Percentiles rank a stretch among this genome's conserved stretches.
Conservation (phyloP, 1,140 invertebrate genomes). For the Bombus ignitus region DNA sequence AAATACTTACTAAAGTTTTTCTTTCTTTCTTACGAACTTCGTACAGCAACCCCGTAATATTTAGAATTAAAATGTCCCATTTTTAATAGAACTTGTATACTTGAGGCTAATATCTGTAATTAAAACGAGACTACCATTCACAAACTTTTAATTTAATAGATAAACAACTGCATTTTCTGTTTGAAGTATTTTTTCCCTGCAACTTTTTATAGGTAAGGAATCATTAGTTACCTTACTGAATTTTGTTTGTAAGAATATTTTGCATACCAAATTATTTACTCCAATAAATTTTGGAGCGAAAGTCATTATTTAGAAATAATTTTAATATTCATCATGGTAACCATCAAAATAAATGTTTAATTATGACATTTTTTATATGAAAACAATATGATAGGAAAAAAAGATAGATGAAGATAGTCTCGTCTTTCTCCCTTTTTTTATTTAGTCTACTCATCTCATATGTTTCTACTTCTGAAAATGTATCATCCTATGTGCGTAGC, state of each 20-base stretch:
- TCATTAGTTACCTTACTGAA: neutral
- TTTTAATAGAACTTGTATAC: conserved; percentile 36
- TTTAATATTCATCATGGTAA: neutral
- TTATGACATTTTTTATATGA: neutral
- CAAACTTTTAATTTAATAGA: neutral
- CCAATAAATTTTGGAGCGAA: neutral
- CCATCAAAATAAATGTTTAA: neutral
- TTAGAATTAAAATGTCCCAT: conserved; percentile 20
- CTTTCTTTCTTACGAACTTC: conserved; percentile 8
- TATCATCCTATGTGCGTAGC: neutral
- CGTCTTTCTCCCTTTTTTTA: neutral
- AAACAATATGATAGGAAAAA: neutral
- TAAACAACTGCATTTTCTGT: too few species aligned
- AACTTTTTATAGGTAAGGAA: neutral
- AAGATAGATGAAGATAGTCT: conserved; percentile 30
- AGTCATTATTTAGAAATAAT: conserved; percentile 5
- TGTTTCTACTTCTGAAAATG: neutral
- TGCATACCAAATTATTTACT: conserved; percentile 14
- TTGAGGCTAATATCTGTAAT: conserved; percentile 37
- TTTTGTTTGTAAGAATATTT: neutral
- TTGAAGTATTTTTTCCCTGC: neutral
- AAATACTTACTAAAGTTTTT: conserved; percentile 32
- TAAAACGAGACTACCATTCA: conserved; percentile 25
- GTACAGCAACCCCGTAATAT: conserved; percentile 14
- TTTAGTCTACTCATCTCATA: neutral